Percentiles rank a stretch among this genome's conserved stretches.
Evolutionary conservation across 92 coral and sea anemone species (phyloP).

Genomic region (Epizoanthus ramosus): DNA sequence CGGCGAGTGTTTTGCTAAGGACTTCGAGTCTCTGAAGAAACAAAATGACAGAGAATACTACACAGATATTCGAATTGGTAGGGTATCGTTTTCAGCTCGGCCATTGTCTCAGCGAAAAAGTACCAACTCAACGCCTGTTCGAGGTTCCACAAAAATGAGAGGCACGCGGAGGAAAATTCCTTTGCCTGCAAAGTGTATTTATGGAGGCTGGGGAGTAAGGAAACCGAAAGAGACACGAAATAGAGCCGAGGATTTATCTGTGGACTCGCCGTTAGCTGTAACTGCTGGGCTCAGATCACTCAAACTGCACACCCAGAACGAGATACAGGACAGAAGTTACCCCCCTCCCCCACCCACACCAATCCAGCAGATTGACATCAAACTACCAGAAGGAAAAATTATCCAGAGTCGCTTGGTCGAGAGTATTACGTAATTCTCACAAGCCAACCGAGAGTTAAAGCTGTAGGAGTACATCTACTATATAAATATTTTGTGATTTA

Average conservation of each 20-base stretch:
- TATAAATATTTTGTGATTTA: no score
- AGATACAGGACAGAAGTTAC: not conserved
- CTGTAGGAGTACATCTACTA: not conserved
- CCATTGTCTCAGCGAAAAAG: conserved; percentile 44
- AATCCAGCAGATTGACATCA: conserved; percentile 78
- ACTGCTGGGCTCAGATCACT: conserved; percentile 66
- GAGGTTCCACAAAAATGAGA: not conserved
- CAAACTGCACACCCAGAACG: conserved; percentile 40
- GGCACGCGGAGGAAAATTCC: conserved; percentile 39
- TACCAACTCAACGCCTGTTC: not conserved
- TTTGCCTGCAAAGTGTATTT: conserved; percentile 50
- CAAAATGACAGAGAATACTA: conserved; percentile 45
- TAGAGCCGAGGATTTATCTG: conserved; percentile 17
- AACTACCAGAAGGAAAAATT: conserved; percentile 70
- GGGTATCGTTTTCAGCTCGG: conserved; percentile 69
- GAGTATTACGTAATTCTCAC: not conserved
- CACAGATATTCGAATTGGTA: conserved; percentile 68
- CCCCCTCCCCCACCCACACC: conserved; percentile 91
- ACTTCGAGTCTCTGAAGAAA: conserved; percentile 30
- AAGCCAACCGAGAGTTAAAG: not conserved
- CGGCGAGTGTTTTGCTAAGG: conserved; percentile 52
- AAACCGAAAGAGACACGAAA: conserved; percentile 19
- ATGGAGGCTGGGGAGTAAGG: conserved; percentile 78
- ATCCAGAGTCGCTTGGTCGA: conserved; percentile 56
- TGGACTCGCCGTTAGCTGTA: conserved; percentile 40